phyloP scores from a whole-genome alignment of 2,113 vertebrate species.

The Campylomormyrus numenius region DNA sequence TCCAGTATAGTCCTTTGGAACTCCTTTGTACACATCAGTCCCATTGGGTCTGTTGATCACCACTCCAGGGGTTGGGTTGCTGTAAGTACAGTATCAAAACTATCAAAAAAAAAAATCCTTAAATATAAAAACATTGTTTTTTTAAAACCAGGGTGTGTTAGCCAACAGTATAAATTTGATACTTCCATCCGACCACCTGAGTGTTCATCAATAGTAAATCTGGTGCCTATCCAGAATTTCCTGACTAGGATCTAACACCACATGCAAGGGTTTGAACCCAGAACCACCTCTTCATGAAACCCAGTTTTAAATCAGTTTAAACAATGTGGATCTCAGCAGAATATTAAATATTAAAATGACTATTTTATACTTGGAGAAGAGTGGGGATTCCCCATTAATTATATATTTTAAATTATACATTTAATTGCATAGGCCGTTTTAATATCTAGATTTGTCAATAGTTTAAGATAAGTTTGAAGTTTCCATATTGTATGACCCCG shows the following conservation, averaged over 20 bases:
- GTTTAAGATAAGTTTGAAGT: not conserved
- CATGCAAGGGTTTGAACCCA: not conserved
- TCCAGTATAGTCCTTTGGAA: constrained; percentile 78
- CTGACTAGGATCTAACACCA: not conserved
- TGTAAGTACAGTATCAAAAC: constrained; percentile 40
- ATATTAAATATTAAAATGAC: not conserved
- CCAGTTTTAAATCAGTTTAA: not conserved
- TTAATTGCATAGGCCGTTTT: not conserved
- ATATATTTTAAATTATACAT: not conserved
- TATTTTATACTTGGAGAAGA: not conserved
- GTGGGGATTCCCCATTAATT: not conserved
- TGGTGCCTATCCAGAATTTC: not conserved
- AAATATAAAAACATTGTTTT: not conserved
- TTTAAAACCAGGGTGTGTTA: not conserved
- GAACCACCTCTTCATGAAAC: not conserved
- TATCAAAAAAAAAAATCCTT: not conserved
- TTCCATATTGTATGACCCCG: not conserved
- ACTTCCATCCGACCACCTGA: not conserved
- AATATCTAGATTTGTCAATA: not conserved
- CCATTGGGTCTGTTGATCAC: constrained; percentile 91
- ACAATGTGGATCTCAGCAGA: not conserved
- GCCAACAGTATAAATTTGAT: not conserved
- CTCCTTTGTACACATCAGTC: constrained; percentile 82
- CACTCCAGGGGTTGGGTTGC: constrained; percentile 84
- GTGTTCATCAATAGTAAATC: not conserved